Evolutionary conservation across 2,888 invertebrate species (phyloP).

Genomic region (Acanthococcus lagerstroemiae): DNA sequence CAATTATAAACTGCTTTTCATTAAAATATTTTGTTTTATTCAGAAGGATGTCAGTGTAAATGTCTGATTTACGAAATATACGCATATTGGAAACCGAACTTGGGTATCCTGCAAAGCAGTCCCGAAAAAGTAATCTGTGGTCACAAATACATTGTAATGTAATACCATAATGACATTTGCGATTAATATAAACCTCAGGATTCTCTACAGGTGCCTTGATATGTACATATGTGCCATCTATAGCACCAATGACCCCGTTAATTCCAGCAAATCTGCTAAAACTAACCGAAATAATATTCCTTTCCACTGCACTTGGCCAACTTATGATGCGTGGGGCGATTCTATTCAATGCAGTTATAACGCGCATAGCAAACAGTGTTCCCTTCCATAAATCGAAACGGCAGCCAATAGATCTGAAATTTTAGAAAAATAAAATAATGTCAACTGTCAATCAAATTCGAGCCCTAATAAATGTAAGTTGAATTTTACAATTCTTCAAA

Average conservation of each 20-base stretch:
- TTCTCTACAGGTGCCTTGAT: not conserved
- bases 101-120: constrained; percentile 37
- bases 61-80: not conserved
- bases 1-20: constrained; percentile 4
- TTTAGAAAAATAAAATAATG: no score
- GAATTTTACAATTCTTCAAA: no score
- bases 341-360: not conserved
- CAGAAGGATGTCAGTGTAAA: not conserved
- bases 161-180: constrained; percentile 36
- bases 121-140: constrained; percentile 33
- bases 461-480: no score
- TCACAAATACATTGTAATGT: constrained; percentile 37
- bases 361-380: not conserved
- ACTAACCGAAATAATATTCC: not conserved
- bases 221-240: not conserved
- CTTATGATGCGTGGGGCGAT: not conserved
- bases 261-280: not conserved
- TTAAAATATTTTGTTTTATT: not conserved
- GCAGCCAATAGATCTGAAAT: not conserved
- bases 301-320: not conserved
- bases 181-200: constrained; percentile 33
- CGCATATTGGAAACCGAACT: constrained; percentile 31
- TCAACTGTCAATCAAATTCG: no score
- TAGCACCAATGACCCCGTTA: not conserved
- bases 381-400: not conserved